Evolutionary conservation across 2,888 invertebrate species (phyloP).

Genomic region (Dryomyza anilis): DNA sequence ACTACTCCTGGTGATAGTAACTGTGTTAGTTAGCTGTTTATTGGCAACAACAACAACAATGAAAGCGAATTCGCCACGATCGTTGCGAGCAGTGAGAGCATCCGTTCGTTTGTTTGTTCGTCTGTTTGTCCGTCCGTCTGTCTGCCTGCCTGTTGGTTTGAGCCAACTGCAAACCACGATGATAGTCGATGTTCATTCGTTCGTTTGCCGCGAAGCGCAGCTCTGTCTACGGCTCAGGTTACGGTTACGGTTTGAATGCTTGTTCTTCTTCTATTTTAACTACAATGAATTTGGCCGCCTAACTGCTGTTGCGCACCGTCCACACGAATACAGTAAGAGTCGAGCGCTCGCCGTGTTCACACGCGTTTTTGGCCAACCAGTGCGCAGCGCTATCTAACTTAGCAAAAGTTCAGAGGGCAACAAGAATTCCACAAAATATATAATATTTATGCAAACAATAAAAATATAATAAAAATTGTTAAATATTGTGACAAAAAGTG

Average conservation of each 20-base stretch:
- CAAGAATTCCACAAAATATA: background rate
- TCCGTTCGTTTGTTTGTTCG: background rate
- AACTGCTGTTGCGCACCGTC: constrained; percentile 55
- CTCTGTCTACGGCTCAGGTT: constrained; percentile 23
- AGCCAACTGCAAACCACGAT: background rate
- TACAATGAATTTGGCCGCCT: constrained; percentile 51
- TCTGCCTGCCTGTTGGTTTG: background rate
- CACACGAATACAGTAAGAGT: constrained; percentile 62
- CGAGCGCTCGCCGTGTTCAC: constrained; percentile 60
- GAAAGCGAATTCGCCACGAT: background rate
- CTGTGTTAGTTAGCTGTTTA: constrained; percentile 14
- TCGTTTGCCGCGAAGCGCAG: background rate
- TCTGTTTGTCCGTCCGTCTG: background rate
- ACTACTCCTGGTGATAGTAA: background rate
- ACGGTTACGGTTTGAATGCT: constrained; percentile 46
- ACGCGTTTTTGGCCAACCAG: constrained; percentile 56
- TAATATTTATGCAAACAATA: background rate
- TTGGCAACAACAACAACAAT: constrained; percentile 5
- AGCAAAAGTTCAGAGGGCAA: constrained; percentile 24
- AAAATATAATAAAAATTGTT: background rate
- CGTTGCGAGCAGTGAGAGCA: no score
- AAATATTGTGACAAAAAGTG: constrained; percentile 3
- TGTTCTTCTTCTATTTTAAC: constrained; percentile 37
- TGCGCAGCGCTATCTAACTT: constrained; percentile 32
- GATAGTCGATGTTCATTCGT: background rate